These are phyloP conservation scores for Melolontha melolontha DNA, from an alignment of 2,888 invertebrate genomes.

Conservation along the genomic window DNA sequence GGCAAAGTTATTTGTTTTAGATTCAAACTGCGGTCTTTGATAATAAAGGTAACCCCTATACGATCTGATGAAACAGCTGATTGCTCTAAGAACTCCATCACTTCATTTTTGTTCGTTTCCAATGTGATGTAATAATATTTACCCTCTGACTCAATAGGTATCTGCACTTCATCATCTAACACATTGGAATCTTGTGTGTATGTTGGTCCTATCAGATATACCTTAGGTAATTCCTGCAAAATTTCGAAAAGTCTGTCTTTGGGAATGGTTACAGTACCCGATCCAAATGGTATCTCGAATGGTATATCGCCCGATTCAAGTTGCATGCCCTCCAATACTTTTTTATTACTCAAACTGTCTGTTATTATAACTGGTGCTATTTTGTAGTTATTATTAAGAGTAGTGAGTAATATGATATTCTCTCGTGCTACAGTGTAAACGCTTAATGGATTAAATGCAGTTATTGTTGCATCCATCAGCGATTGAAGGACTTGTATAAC, in stretches of 20 bases:
- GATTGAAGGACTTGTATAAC: background rate
- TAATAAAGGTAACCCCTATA: no score
- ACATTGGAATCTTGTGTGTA: no score
- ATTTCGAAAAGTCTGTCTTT: background rate
- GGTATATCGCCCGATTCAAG: background rate
- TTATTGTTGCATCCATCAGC: background rate
- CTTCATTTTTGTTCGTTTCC: background rate
- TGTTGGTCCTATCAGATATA: no score
- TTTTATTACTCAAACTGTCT: background rate
- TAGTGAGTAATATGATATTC: background rate
- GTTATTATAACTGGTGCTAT: background rate
- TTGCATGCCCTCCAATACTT: background rate
- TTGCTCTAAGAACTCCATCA: no score
- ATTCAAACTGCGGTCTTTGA: no score
- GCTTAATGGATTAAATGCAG: background rate
- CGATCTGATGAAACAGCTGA: no score
- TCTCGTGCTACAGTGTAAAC: background rate
- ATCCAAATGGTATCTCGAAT: background rate
- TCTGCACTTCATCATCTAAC: background rate
- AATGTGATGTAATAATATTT: constrained; percentile 3
- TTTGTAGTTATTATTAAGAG: background rate
- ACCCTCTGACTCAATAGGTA: background rate
- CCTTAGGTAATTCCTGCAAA: no score
- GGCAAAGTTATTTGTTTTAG: no score
- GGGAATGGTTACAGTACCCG: background rate